Evolutionary conservation across 2,113 vertebrate species (phyloP).

Genomic region (Pedionomus torquatus): DNA sequence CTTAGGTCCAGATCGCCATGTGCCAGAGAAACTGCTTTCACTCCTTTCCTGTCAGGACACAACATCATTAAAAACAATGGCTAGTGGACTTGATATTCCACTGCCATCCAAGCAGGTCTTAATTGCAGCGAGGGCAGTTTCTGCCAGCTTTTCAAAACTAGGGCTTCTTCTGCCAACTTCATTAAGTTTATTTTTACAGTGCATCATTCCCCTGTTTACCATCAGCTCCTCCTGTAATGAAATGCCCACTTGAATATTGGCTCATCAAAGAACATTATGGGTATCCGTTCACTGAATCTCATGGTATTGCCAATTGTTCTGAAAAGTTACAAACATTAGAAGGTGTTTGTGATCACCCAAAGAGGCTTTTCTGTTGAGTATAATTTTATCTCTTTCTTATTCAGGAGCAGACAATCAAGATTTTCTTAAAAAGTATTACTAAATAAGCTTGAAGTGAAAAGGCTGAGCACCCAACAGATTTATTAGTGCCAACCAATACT

Average conservation of each 20-base stretch:
- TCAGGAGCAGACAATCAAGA: rapidly evolving
- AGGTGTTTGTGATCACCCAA: background rate
- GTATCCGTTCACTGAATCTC: background rate
- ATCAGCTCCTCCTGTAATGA: background rate
- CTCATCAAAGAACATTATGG: background rate
- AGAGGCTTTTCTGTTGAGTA: background rate
- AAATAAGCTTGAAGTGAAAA: background rate
- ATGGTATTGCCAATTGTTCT: background rate
- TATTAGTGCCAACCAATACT: background rate
- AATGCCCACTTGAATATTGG: background rate
- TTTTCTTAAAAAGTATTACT: background rate
- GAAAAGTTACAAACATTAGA: background rate
- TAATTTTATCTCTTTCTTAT: background rate
- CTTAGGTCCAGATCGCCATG: background rate
- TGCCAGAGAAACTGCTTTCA: background rate
- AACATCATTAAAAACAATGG: background rate
- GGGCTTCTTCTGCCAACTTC: background rate
- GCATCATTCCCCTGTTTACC: background rate
- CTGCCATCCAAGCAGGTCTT: background rate
- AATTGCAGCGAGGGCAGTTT: background rate
- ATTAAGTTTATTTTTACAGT: background rate
- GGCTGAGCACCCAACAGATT: background rate
- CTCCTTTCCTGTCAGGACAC: background rate
- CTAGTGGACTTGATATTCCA: background rate
- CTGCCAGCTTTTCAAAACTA: background rate